Evolutionary conservation across 1,140 invertebrate genomes (phyloP).

Genomic region (Saxidomus purpurata): DNA sequence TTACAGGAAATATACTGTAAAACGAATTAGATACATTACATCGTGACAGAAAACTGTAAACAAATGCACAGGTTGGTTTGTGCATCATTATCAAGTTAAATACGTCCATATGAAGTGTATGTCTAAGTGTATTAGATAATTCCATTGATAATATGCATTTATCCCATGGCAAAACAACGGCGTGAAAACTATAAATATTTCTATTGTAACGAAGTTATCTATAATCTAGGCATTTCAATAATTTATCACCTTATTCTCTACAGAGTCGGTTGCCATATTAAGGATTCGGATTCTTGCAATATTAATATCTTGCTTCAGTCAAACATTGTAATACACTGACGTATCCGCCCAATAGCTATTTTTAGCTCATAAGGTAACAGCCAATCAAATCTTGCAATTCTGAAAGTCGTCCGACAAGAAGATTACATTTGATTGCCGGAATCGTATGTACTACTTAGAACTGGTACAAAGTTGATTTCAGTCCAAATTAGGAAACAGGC

Average conservation of each 20-base stretch:
- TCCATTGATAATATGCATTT: conserved; percentile 10
- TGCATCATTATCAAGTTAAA: not conserved
- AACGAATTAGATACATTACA: no score
- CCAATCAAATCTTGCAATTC: no score
- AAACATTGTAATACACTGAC: not conserved
- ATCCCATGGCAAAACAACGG: not conserved
- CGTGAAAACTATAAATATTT: conserved; percentile 19
- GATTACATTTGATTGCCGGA: no score
- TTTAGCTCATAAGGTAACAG: no score
- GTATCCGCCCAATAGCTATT: no score
- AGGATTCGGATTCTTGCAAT: not conserved
- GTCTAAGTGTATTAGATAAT: conserved; percentile 1
- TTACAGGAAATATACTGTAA: no score
- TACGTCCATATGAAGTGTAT: not conserved
- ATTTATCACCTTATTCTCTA: conserved; percentile 25
- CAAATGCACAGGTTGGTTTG: not conserved
- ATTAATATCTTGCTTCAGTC: conserved; percentile 5
- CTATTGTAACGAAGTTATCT: conserved; percentile 33
- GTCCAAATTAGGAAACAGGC: no score
- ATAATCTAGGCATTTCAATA: conserved; percentile 13
- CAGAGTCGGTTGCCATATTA: not conserved
- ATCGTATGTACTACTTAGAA: no score
- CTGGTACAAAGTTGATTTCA: no score
- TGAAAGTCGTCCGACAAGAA: no score
- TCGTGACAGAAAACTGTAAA: no score